Evolutionary conservation across 2,113 vertebrate genomes (phyloP).

Genomic region (Sceloporus undulatus): DNA sequence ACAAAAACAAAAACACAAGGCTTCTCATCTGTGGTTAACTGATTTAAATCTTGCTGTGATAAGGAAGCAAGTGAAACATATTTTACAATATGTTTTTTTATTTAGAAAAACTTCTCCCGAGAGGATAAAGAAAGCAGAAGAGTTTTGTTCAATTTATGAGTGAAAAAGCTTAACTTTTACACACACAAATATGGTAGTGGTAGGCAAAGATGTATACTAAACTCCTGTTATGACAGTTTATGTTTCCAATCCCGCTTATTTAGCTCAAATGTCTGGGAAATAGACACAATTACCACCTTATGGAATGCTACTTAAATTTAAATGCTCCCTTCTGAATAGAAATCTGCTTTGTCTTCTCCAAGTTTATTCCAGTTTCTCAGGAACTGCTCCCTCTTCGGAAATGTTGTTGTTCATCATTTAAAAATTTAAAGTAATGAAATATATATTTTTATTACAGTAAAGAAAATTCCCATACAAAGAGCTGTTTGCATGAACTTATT

Average conservation of each 20-base stretch:
- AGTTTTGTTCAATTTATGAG: slow-evolving; percentile 70
- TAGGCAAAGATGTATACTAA: slow-evolving; percentile 71
- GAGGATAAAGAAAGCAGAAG: slow-evolving; percentile 58
- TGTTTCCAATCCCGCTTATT: slow-evolving; percentile 81
- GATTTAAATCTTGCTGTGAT: slow-evolving; percentile 32
- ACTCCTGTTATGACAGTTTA: slow-evolving; percentile 80
- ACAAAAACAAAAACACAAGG: not conserved
- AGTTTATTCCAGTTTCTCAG: slow-evolving; percentile 80
- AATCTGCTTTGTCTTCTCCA: slow-evolving; percentile 78
- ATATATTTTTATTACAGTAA: slow-evolving; percentile 77
- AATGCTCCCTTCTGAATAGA: slow-evolving; percentile 79
- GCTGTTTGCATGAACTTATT: slow-evolving; percentile 78
- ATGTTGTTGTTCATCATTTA: slow-evolving; percentile 79
- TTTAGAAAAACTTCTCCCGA: slow-evolving; percentile 55
- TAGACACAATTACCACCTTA: slow-evolving; percentile 83
- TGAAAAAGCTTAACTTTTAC: slow-evolving; percentile 62
- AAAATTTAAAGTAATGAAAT: slow-evolving; percentile 80
- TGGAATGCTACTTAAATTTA: slow-evolving; percentile 84
- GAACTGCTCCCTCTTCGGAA: slow-evolving; percentile 81
- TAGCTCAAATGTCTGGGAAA: slow-evolving; percentile 81
- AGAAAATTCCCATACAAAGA: slow-evolving; percentile 80
- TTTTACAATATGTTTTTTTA: slow-evolving; percentile 58
- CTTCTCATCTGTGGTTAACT: slow-evolving; percentile 23
- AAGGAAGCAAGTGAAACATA: slow-evolving; percentile 41
- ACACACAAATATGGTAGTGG: slow-evolving; percentile 13